A percentile compares a stretch with the other conserved stretches of the same genome.
Evolutionary conservation across 2,113 vertebrate species (phyloP).

Genomic region (Perognathus longimembris): DNA sequence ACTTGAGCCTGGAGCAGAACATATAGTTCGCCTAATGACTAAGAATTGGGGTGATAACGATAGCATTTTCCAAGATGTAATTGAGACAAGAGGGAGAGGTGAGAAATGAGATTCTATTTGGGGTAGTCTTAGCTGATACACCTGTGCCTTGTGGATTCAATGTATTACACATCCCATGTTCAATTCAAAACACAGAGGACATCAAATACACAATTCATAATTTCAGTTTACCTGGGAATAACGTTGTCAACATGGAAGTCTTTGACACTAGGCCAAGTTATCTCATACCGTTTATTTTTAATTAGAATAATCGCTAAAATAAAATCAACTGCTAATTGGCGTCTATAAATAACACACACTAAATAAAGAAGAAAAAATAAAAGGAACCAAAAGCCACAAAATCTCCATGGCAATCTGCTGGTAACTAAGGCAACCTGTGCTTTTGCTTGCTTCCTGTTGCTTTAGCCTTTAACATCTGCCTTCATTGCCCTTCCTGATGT

Average conservation of each 20-base stretch:
- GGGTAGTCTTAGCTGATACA: slow-evolving; percentile 35
- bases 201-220: neutral
- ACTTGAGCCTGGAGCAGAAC: slow-evolving; percentile 91
- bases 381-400: neutral
- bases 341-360: slow-evolving; percentile 19
- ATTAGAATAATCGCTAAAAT: neutral
- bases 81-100: slow-evolving; percentile 94
- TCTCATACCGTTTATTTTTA: neutral
- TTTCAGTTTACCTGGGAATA: neutral
- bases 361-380: neutral
- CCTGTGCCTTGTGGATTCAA: neutral
- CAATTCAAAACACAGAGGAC: neutral
- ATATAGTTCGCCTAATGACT: slow-evolving; percentile 93
- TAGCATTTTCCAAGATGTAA: slow-evolving; percentile 96
- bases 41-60: slow-evolving; percentile 93
- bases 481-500: slow-evolving; percentile 67
- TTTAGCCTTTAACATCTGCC: slow-evolving; percentile 72
- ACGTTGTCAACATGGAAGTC: neutral
- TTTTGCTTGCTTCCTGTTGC: slow-evolving; percentile 65
- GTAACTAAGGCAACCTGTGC: slow-evolving; percentile 42
- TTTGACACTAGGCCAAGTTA: neutral
- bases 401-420: slow-evolving; percentile 26
- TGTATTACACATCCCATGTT: neutral
- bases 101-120: slow-evolving; percentile 84
- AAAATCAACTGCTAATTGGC: slow-evolving; percentile 40